Percentiles rank a stretch among this genome's conserved stretches.
phyloP scores from a whole-genome alignment of 2,888 invertebrate genomes.

The Incurvaria masculella region DNA sequence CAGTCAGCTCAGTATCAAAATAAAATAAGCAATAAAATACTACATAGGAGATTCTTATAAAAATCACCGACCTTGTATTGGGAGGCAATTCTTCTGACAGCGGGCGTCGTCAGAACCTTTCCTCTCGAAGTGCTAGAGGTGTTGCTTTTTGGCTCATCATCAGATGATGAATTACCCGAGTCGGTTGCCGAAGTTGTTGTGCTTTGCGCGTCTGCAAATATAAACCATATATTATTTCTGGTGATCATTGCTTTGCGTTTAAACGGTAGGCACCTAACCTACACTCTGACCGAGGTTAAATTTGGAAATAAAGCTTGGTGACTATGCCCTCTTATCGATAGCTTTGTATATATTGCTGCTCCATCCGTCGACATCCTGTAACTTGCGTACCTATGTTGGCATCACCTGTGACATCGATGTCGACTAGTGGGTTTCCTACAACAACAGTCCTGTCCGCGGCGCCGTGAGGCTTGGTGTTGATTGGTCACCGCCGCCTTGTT shows the following conservation, averaged over 20 bases:
- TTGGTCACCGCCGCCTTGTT: background rate
- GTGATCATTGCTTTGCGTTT: too few species aligned
- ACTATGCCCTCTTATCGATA: too few species aligned
- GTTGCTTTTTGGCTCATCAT: conserved; percentile 19
- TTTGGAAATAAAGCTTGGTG: too few species aligned
- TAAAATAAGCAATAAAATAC: conserved; percentile 1
- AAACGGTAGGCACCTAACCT: too few species aligned
- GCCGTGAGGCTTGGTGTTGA: background rate
- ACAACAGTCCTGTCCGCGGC: too few species aligned
- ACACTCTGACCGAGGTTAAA: too few species aligned
- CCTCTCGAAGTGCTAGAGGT: conserved; percentile 21
- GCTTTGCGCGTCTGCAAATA: background rate
- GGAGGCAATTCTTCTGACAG: conserved; percentile 89
- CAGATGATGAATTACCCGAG: conserved; percentile 19
- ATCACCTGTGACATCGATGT: too few species aligned
- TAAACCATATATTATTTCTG: too few species aligned
- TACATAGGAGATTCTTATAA: background rate
- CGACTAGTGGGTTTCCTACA: too few species aligned
- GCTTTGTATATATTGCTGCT: too few species aligned
- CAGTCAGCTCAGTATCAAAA: background rate
- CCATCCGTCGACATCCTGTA: too few species aligned
- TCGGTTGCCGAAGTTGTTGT: background rate
- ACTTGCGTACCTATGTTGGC: too few species aligned
- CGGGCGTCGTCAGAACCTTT: conserved; percentile 80
- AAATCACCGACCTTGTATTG: conserved; percentile 71